A percentile compares a stretch with the other conserved stretches of the same genome.
These are phyloP conservation scores for Teleogryllus occipitalis DNA, from an alignment of 1,140 invertebrate species.

Conservation along the genomic window DNA sequence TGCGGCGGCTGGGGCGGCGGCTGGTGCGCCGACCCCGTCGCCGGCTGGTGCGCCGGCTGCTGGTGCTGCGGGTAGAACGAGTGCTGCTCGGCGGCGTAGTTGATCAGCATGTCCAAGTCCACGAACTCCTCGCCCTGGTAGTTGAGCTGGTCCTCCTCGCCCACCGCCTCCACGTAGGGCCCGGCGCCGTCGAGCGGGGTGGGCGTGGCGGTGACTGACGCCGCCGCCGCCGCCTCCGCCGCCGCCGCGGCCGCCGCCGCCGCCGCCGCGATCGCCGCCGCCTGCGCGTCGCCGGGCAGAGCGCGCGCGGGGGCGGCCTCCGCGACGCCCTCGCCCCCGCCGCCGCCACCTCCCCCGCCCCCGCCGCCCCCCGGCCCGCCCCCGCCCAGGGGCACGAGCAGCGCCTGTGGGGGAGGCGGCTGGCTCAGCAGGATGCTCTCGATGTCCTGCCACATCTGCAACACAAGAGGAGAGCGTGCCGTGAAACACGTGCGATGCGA, in stretches of 20 bases:
- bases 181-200: neutral
- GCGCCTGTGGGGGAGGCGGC: constrained; percentile 29
- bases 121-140: constrained; percentile 37
- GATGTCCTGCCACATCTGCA: constrained; percentile 46
- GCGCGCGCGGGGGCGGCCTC: constrained; percentile 16
- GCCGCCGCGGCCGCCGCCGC: neutral
- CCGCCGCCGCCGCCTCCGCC: neutral
- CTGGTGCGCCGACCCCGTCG: neutral
- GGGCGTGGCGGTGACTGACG: neutral
- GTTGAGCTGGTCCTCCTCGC: constrained; percentile 14
- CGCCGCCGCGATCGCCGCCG: neutral
- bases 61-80: constrained; percentile 25
- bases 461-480: constrained; percentile 21
- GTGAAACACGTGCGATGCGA: neutral
- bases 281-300: neutral
- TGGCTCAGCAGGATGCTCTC: constrained; percentile 41
- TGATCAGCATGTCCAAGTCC: constrained; percentile 40
- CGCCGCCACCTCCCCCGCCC: constrained; percentile 21
- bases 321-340: constrained; percentile 12
- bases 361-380: constrained; percentile 12
- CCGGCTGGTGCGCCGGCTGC: too few species aligned
- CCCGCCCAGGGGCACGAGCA: constrained; percentile 27
- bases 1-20: too few species aligned
- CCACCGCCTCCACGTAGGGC: neutral
- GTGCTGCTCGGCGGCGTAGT: constrained; percentile 38